Conservation (phyloP, 2,888 invertebrate species). For the Melipona bicolor region DNA sequence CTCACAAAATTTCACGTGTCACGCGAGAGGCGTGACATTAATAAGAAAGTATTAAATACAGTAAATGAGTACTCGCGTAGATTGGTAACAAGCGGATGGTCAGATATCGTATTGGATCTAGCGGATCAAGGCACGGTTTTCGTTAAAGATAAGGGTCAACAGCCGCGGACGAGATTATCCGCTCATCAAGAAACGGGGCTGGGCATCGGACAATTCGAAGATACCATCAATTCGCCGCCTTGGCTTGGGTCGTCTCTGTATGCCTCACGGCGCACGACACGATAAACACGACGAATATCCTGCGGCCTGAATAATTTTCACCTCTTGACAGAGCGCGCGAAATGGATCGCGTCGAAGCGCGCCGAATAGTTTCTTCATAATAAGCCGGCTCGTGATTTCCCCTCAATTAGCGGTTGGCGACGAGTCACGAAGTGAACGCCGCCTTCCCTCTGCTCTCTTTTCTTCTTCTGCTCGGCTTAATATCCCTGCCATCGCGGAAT, state of each 20-base stretch:
- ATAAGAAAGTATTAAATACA: no score
- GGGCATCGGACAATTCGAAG: constrained; percentile 28
- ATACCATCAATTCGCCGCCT: constrained; percentile 40
- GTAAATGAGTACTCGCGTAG: not conserved
- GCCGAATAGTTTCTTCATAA: constrained; percentile 67
- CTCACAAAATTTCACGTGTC: not conserved
- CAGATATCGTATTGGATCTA: constrained; percentile 24
- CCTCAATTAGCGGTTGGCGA: constrained; percentile 70
- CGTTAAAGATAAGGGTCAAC: constrained; percentile 38
- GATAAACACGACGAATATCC: constrained; percentile 44
- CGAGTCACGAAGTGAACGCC: constrained; percentile 55
- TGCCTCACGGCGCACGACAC: not conserved
- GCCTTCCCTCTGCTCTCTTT: constrained; percentile 5
- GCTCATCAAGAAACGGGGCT: constrained; percentile 24
- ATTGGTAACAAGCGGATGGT: constrained; percentile 26
- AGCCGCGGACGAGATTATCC: constrained; percentile 33
- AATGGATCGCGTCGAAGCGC: constrained; percentile 71
- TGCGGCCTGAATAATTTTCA: constrained; percentile 61
- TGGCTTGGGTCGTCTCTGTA: not conserved
- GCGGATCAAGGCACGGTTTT: constrained; percentile 27
- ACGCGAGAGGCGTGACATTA: constrained; percentile 12
- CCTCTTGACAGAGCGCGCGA: constrained; percentile 56
- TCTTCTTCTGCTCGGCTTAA: not conserved
- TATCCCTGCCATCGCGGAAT: constrained; percentile 25
- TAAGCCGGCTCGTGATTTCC: constrained; percentile 70